Base-by-base conservation (phyloP, 2,888 invertebrate genomes). In the Drosophila incognita region DNA sequence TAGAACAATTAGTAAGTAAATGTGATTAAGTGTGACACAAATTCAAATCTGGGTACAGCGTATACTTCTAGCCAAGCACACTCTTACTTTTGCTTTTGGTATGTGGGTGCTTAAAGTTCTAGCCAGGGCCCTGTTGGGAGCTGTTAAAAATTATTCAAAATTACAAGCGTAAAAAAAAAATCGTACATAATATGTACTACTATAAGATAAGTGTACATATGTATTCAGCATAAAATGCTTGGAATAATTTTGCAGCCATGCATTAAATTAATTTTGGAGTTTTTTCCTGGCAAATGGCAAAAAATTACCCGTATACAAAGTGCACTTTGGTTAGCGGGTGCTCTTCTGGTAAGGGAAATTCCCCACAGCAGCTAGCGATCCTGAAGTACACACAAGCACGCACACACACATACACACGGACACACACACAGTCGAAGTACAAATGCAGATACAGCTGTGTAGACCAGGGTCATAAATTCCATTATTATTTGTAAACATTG, bases 401-500 rank as follows among this genome's bases (percentile, higher is more conserved):
- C 69, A 69, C 51, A 54, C 40, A 27, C 63, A 7, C 7, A 46
- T 38, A 46, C 42, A 36, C 38, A 35, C 51, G 62, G 33, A 31
- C 33, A 38, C 36, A 64, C 38, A 49, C 54, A 42, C 29, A 61
- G 36, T 11, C 27, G 72, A 11, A 21, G 59, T 46, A 31, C 69
- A 75, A 60, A 59, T 75, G 69, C 54, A 65, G 53, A 69, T 65
- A 64, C 51, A 56, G 49, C 52, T 57, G 68, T 57, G 66, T 60
- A 68, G 69, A 81, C 72, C 83, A 79, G 87, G 89, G 89, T 89
- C 88, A 89, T 87, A 86, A 85, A 89, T 79, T 88, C 82, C 80
- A 87, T 87, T 87, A 89, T 87, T 87, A 83, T 87, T 87, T 85
- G 87, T 87, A 89, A 87, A 88, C 88, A 87, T 78, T 87, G 88